These are phyloP conservation scores for Falco peregrinus DNA, from an alignment of 2,797 vertebrate species.

Conservation along the genomic window DNA sequence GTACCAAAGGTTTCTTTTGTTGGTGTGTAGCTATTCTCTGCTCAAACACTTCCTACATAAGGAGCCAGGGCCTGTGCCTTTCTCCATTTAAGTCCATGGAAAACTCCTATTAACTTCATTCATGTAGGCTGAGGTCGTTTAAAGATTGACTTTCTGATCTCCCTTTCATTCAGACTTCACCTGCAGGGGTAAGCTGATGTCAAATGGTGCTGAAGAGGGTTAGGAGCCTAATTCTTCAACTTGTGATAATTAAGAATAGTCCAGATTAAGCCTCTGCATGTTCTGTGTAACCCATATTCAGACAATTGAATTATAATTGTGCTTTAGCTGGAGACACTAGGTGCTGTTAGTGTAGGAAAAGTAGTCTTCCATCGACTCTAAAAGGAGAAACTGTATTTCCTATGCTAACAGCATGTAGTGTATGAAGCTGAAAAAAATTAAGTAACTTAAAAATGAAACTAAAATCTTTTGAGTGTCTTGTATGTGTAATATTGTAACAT, in stretches of 20 bases:
- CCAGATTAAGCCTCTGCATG: background rate
- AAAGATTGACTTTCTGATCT: slow-evolving; percentile 70
- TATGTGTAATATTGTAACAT: background rate
- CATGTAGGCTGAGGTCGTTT: slow-evolving; percentile 11
- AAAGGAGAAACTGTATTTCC: background rate
- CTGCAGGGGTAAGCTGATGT: slow-evolving; percentile 49
- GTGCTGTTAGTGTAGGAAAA: background rate
- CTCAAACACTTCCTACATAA: slow-evolving; percentile 77
- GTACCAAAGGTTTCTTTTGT: slow-evolving; percentile 83
- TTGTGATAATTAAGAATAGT: background rate
- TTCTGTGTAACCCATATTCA: background rate
- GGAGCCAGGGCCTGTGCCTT: slow-evolving; percentile 47
- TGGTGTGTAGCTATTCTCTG: slow-evolving; percentile 72
- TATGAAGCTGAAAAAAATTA: background rate
- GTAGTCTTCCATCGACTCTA: background rate
- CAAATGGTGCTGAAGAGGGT: background rate
- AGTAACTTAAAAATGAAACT: background rate
- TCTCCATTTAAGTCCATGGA: slow-evolving; percentile 29
- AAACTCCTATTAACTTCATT: slow-evolving; percentile 66
- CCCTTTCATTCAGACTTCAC: slow-evolving; percentile 55
- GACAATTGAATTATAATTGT: background rate
- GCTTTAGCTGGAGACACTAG: background rate
- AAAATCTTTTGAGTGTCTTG: background rate
- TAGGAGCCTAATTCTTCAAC: slow-evolving; percentile 7
- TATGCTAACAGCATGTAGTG: background rate